phyloP scores from a whole-genome alignment of 1,140 invertebrate genomes.

The Nasonia longicornis region DNA sequence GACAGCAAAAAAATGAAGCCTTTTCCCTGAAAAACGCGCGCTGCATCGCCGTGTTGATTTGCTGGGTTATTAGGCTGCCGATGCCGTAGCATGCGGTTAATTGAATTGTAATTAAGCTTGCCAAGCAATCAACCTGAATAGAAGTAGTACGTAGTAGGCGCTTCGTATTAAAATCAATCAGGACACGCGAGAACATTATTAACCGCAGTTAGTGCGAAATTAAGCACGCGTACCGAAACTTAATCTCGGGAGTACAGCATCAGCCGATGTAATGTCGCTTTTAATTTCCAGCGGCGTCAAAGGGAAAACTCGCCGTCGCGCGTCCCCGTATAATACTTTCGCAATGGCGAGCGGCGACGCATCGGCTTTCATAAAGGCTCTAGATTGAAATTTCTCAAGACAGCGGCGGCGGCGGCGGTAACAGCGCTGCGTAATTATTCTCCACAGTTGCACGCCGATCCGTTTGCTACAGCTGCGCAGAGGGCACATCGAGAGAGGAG shows the following conservation, averaged over 20 bases:
- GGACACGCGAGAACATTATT: neutral
- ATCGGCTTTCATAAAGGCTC: conserved; percentile 5
- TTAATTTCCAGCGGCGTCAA: too few species aligned
- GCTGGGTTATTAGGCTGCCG: too few species aligned
- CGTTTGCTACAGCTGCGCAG: neutral
- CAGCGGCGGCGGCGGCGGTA: neutral
- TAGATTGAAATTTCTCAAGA: conserved; percentile 16
- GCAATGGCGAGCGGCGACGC: neutral
- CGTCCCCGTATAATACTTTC: neutral
- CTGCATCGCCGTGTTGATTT: neutral
- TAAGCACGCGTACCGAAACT: too few species aligned
- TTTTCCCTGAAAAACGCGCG: neutral
- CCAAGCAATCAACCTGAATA: neutral
- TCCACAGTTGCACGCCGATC: neutral
- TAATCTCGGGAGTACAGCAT: too few species aligned
- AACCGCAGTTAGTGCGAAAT: too few species aligned
- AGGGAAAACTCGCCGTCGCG: neutral
- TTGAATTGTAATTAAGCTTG: too few species aligned
- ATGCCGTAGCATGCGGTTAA: too few species aligned
- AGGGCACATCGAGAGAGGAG: neutral
- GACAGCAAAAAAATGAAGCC: too few species aligned
- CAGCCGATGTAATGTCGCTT: too few species aligned
- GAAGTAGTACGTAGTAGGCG: neutral
- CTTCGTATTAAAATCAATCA: neutral
- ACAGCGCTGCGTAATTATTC: neutral